Evolutionary conservation across 2,797 vertebrate species (phyloP).

Genomic region (Apogon hyalosoma): DNA sequence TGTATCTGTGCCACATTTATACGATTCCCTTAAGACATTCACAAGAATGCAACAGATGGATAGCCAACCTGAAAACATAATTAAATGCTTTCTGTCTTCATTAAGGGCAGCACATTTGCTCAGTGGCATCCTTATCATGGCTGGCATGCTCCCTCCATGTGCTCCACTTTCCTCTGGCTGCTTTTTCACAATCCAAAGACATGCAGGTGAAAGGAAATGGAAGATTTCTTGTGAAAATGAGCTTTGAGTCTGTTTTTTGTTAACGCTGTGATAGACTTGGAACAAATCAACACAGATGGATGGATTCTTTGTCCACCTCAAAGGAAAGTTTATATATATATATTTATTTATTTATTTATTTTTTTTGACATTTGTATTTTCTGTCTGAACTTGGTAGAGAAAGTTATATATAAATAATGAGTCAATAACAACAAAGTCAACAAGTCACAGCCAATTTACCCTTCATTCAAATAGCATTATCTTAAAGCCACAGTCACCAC

Average conservation of each 20-base stretch:
- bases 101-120: neutral
- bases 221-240: neutral
- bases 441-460: constrained; percentile 12
- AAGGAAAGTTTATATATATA: no score
- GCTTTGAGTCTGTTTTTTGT: neutral
- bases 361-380: neutral
- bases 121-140: neutral
- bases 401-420: constrained; percentile 18
- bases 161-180: neutral
- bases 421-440: constrained; percentile 36
- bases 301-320: no score
- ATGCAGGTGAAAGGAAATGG: neutral
- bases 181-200: neutral
- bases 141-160: neutral
- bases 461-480: constrained; percentile 27
- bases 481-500: constrained; percentile 22
- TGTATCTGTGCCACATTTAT: no score
- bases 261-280: neutral
- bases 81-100: neutral
- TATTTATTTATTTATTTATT: no score
- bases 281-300: neutral
- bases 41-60: neutral
- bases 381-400: neutral
- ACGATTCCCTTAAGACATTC: neutral
- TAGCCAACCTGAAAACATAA: neutral